Evolutionary conservation across 2,888 invertebrate genomes (phyloP).

Genomic region (Pilophorus perplexus): DNA sequence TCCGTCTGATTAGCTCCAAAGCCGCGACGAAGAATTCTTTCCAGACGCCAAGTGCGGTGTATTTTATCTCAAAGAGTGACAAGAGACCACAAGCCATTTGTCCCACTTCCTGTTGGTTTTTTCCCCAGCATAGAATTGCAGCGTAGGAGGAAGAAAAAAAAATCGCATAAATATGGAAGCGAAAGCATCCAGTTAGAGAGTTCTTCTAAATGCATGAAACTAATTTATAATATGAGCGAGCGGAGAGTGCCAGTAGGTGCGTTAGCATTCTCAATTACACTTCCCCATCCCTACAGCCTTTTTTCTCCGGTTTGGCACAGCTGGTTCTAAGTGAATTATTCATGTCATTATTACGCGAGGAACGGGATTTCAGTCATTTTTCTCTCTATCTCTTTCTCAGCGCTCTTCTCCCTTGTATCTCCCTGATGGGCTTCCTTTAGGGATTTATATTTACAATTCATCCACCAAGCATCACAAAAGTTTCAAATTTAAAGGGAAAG

Average conservation of each 20-base stretch:
- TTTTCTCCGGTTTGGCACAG: conserved; percentile 10
- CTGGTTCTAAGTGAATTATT: conserved; percentile 27
- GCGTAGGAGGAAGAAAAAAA: not conserved
- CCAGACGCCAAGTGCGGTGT: not conserved
- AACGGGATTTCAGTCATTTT: not conserved
- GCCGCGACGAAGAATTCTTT: not conserved
- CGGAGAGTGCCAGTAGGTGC: conserved; percentile 4
- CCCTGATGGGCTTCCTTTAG: too few species aligned
- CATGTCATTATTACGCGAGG: conserved; percentile 15
- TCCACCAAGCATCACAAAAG: too few species aligned
- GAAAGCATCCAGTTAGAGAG: conserved; percentile 22
- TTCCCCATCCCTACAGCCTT: conserved; percentile 11
- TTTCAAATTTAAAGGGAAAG: too few species aligned
- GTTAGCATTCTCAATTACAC: conserved; percentile 31
- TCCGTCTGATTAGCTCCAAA: not conserved
- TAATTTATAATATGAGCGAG: conserved; percentile 29
- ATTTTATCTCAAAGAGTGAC: not conserved
- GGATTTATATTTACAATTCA: too few species aligned
- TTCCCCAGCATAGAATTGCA: conserved; percentile 4
- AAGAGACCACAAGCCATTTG: not conserved
- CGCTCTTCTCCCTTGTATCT: too few species aligned
- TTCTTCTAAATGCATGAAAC: conserved; percentile 26
- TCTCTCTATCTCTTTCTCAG: not conserved
- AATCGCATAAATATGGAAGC: conserved; percentile 23
- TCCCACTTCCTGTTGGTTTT: not conserved